phyloP scores from a whole-genome alignment of 2,888 invertebrate genomes.

The Sarcophaga variegata region DNA sequence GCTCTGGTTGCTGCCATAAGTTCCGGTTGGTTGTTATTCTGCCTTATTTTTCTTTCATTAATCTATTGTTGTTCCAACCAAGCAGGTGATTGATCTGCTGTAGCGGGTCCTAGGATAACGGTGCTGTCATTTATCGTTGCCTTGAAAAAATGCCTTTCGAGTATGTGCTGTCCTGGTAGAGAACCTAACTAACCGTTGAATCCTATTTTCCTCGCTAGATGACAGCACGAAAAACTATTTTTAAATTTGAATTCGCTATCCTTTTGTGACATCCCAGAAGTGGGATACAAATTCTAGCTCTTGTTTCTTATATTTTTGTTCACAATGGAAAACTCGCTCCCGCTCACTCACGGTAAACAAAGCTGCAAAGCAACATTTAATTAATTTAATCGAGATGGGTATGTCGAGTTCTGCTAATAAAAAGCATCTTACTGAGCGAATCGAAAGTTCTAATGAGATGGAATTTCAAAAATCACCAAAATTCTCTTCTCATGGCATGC shows the following conservation, averaged over 20 bases:
- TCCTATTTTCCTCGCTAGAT: too few species aligned
- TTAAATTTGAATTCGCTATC: background rate
- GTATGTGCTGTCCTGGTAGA: too few species aligned
- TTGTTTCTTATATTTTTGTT: background rate
- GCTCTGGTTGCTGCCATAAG: too few species aligned
- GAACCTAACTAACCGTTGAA: too few species aligned
- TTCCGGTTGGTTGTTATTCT: too few species aligned
- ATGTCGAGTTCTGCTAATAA: background rate
- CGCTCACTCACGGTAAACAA: background rate
- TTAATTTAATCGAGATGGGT: background rate
- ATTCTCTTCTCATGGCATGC: constrained; percentile 10
- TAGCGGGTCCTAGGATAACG: too few species aligned
- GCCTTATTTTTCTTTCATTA: too few species aligned
- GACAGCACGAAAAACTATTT: too few species aligned
- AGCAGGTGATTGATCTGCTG: too few species aligned
- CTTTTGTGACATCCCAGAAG: constrained; percentile 3
- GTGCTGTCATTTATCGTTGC: too few species aligned
- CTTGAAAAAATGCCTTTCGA: too few species aligned
- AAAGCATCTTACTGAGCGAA: background rate
- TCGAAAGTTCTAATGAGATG: background rate
- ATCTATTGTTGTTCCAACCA: too few species aligned
- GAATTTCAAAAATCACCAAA: background rate
- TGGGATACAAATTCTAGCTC: constrained; percentile 15
- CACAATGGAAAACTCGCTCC: background rate
- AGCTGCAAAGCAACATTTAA: constrained; percentile 9